Evolutionary conservation across 2,113 vertebrate genomes (phyloP), one percentile per base, ranked within the genome.

Genomic region (Orthochromis indermauri): DNA sequence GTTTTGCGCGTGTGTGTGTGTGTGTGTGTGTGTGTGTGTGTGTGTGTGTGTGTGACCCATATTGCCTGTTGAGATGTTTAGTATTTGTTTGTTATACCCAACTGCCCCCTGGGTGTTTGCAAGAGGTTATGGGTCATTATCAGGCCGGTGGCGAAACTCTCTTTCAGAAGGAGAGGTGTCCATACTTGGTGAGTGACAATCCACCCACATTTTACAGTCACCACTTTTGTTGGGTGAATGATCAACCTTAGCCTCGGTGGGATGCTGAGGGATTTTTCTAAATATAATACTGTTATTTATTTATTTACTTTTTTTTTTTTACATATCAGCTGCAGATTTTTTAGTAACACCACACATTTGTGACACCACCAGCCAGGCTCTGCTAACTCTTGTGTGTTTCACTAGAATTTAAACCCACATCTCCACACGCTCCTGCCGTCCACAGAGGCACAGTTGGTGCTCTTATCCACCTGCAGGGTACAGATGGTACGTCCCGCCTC

Each of bases 401-500:
- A 54, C 57, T 90, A 47, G 80, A 85, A 83, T 51, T 19, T 13
- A 49, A 85, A 81, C 80, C 80, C 59, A 83, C 14, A 5, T 37
- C 21, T 35, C 42, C 31, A 78, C 85, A 21, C 8, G 3, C 26
- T 61, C 21, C 66, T 66, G 51, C 54, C 8, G 2, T 33, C 80
- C 78, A 59, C 71, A 82, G 35, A 35, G 84, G 68, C 91, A 91
- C 89, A 45, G 93, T 83, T 90, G 90, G 91, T 89, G 88, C 89
- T 88, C 86, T 54, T 84, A 88, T 19, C 93, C 90, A 94, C 93
- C 90, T 93, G 89, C 92, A 92, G 92, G 86, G 94, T 95, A 81
- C 96, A 97, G 96, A 96, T 97, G 96, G 96, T 88, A 53, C 53
- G 57, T 71, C 90, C 95, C 90, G 85, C 96, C 96, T 95, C 94